Evolutionary conservation across 2,888 invertebrate species (phyloP).

Genomic region (Stenodema calcarata): DNA sequence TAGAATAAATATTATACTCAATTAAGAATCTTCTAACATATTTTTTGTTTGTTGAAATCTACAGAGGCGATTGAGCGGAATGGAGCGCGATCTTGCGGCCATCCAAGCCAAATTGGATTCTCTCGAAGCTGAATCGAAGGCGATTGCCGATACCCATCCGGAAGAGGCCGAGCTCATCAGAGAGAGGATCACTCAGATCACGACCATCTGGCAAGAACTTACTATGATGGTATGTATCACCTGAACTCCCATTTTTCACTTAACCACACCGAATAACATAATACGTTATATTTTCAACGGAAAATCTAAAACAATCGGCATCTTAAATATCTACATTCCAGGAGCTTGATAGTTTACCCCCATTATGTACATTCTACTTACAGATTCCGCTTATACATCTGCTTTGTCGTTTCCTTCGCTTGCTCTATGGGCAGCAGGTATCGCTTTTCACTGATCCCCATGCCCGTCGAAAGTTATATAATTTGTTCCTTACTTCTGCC

Average conservation of each 20-base stretch:
- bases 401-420: slow-evolving; percentile 43
- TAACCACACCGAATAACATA: too few relatives aligned
- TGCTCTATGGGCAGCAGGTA: slow-evolving; percentile 45
- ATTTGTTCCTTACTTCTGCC: not conserved
- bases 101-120: slow-evolving; percentile 97
- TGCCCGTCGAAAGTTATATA: not conserved
- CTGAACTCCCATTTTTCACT: not conserved
- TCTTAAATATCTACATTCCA: not conserved
- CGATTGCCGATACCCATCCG: slow-evolving; percentile 91
- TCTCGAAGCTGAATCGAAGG: slow-evolving; percentile 89
- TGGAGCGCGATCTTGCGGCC: slow-evolving; percentile 98
- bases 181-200: slow-evolving; percentile 89
- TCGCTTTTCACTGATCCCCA: not conserved
- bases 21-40: not conserved
- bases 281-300: too few relatives aligned
- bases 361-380: slow-evolving; percentile 2
- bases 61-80: slow-evolving; percentile 94
- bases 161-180: slow-evolving; percentile 91
- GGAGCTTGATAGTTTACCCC: not conserved
- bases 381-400: slow-evolving; percentile 39
- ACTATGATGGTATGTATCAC: slow-evolving; percentile 79
- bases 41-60: slow-evolving; percentile 18
- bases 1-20: not conserved
- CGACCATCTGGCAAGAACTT: slow-evolving; percentile 93
- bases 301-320: too few relatives aligned